phyloP scores from a whole-genome alignment of 2,113 vertebrate genomes.

The Fregetta grallaria region DNA sequence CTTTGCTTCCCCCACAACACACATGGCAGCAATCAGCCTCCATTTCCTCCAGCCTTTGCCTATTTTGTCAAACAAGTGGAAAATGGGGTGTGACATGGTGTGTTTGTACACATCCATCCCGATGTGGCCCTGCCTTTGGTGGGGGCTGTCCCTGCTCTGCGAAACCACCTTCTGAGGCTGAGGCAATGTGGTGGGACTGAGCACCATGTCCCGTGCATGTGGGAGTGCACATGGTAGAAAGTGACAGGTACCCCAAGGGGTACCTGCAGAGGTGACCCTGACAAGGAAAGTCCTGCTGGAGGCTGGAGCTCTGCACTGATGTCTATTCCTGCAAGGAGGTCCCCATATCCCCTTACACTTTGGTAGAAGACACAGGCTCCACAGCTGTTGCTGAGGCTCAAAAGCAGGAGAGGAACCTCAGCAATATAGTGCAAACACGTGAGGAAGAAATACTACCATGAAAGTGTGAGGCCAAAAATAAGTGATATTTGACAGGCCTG shows the following conservation, averaged over 20 bases:
- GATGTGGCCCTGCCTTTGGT: neutral
- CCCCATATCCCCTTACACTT: neutral
- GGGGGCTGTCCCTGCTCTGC: neutral
- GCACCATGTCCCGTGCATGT: neutral
- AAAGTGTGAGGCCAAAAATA: neutral
- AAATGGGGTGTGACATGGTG: neutral
- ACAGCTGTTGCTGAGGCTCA: neutral
- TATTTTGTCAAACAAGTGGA: neutral
- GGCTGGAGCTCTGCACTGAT: neutral
- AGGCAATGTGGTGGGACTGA: neutral
- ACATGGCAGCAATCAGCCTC: neutral
- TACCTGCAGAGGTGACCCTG: neutral
- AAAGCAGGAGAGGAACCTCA: neutral
- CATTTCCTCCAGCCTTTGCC: neutral
- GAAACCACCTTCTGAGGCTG: neutral
- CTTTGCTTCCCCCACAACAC: neutral
- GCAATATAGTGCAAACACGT: neutral
- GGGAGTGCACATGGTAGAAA: neutral
- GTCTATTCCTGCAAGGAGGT: neutral
- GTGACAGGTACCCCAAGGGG: too few species aligned
- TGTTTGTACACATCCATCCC: neutral
- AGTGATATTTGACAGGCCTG: neutral
- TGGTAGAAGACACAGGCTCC: neutral
- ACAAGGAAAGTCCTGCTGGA: neutral
- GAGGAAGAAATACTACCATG: neutral